These are phyloP conservation scores for Rousettus madagascariensis DNA, from an alignment of 2,797 vertebrate genomes.

Conservation along the genomic window DNA sequence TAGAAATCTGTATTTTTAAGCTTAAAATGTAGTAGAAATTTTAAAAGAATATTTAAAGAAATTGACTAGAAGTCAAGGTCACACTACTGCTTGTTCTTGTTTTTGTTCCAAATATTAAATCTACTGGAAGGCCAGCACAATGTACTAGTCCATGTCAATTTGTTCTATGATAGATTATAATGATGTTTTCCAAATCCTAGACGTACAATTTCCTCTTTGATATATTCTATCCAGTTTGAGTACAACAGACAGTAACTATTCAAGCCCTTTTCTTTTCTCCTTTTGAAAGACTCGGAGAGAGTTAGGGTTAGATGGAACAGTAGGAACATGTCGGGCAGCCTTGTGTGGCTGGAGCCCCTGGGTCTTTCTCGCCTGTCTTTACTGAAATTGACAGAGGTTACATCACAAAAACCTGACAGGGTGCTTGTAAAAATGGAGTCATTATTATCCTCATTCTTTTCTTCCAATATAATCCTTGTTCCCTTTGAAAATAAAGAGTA, in stretches of 20 bases:
- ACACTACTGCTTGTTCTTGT: neutral
- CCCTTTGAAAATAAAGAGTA: conserved; percentile 81
- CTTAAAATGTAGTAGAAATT: conserved; percentile 40
- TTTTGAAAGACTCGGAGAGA: conserved; percentile 71
- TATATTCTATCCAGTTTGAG: conserved; percentile 71
- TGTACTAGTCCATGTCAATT: conserved; percentile 46
- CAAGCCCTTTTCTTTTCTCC: conserved; percentile 73
- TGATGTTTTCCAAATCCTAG: conserved; percentile 75
- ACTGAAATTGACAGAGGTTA: conserved; percentile 75
- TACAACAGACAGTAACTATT: conserved; percentile 72
- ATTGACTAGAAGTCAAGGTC: conserved; percentile 58
- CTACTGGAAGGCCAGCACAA: conserved; percentile 36
- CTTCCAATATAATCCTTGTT: conserved; percentile 74
- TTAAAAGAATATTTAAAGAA: conserved; percentile 58
- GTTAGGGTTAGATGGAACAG: conserved; percentile 73
- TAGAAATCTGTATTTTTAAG: conserved; percentile 25
- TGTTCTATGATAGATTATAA: conserved; percentile 67
- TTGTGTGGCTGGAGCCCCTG: conserved; percentile 72
- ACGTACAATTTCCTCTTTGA: conserved; percentile 73
- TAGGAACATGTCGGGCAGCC: conserved; percentile 65
- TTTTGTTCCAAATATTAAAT: conserved; percentile 70
- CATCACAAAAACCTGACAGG: conserved; percentile 78
- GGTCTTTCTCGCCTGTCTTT: conserved; percentile 75
- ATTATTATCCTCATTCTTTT: conserved; percentile 80
- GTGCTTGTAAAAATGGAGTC: conserved; percentile 77